These are phyloP conservation scores for Amphilophus citrinellus DNA, from an alignment of 2,113 vertebrate genomes.

Conservation along the genomic window DNA sequence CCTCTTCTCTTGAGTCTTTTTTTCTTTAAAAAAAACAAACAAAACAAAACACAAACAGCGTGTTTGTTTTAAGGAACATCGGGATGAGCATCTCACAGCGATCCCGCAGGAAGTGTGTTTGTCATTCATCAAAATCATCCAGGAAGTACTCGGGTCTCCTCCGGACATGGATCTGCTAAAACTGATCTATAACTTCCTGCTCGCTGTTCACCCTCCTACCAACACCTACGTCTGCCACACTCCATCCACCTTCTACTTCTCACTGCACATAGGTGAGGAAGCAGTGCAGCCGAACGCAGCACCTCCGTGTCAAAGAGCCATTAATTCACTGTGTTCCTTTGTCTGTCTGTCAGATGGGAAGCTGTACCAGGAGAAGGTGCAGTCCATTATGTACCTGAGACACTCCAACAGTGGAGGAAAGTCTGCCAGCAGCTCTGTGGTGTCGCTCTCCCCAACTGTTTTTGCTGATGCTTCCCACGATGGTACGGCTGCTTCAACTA, in stretches of 20 bases:
- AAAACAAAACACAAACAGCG: not conserved
- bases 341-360: conserved; percentile 88
- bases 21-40: not conserved
- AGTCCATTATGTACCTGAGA: conserved; percentile 90
- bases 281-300: not conserved
- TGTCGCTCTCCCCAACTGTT: conserved; percentile 85
- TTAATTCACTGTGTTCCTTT: conserved; percentile 24
- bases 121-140: conserved; percentile 98
- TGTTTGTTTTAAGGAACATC: conserved; percentile 88
- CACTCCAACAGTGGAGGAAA: conserved; percentile 88
- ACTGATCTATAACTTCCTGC: conserved; percentile 94
- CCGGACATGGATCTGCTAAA: conserved; percentile 93
- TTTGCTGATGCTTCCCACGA: conserved; percentile 82
- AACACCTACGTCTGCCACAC: conserved; percentile 99
- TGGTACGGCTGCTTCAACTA: conserved; percentile 78
- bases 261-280: conserved; percentile 91
- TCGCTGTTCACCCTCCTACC: conserved; percentile 96
- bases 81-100: conserved; percentile 88
- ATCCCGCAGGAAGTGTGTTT: conserved; percentile 92
- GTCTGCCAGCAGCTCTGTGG: conserved; percentile 83
- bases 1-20: not conserved
- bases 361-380: conserved; percentile 95
- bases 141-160: conserved; percentile 97
- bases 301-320: not conserved
- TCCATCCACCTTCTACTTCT: conserved; percentile 96